Percentiles rank a stretch among this genome's conserved stretches.
phyloP scores from a whole-genome alignment of 1,140 invertebrate genomes.

The Trachelipus rathkii region DNA sequence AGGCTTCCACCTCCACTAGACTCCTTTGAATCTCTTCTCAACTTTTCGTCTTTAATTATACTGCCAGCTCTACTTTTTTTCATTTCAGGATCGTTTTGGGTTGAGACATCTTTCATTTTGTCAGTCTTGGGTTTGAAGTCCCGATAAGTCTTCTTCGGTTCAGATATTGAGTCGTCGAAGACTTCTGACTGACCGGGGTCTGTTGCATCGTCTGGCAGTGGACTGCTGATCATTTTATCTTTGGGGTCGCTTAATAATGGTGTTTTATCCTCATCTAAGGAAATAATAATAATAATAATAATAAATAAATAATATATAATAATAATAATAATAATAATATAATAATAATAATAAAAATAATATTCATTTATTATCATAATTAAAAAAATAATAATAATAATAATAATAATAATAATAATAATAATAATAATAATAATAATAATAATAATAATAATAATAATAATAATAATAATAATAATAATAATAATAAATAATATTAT shows the following conservation, averaged over 20 bases:
- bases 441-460: too few relatives aligned
- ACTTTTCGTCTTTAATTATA: slow-evolving; percentile 20
- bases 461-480: too few relatives aligned
- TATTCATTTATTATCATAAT: too few relatives aligned
- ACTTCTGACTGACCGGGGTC: slow-evolving; percentile 44
- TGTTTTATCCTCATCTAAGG: neutral
- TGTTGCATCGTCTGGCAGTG: slow-evolving; percentile 39
- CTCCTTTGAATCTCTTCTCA: slow-evolving; percentile 13
- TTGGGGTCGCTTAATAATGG: slow-evolving; percentile 1
- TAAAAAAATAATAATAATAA: too few relatives aligned
- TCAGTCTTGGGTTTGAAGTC: slow-evolving; percentile 4
- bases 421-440: too few relatives aligned
- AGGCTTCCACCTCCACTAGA: neutral
- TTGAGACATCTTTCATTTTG: neutral
- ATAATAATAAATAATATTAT: too few relatives aligned
- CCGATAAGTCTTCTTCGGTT: slow-evolving; percentile 32
- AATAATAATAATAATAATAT: too few relatives aligned
- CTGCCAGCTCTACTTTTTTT: slow-evolving; percentile 8
- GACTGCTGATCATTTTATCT: slow-evolving; percentile 24
- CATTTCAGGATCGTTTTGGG: neutral
- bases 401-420: too few relatives aligned
- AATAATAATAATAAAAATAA: too few relatives aligned
- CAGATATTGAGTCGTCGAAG: slow-evolving; percentile 43
- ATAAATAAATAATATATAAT: too few relatives aligned
- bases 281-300: too few relatives aligned